phyloP scores from a whole-genome alignment of 1,140 invertebrate genomes.

The Camponotus pennsylvanicus region DNA sequence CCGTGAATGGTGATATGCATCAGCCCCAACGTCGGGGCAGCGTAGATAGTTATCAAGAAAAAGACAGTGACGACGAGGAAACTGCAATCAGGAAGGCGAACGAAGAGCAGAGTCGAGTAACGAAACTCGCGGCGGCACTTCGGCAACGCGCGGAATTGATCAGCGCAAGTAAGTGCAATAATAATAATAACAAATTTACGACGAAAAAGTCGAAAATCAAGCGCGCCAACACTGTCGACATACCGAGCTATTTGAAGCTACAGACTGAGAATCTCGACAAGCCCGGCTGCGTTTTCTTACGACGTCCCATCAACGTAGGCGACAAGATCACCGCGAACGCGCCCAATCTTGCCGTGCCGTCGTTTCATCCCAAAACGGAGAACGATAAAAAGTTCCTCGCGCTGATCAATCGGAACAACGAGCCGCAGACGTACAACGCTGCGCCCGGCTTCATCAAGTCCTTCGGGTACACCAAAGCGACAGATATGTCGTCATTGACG shows the following conservation, averaged over 20 bases:
- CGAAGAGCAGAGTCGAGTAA: slow-evolving; percentile 60
- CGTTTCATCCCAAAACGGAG: slow-evolving; percentile 93
- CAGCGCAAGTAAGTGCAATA: slow-evolving; percentile 66
- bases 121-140: slow-evolving; percentile 66
- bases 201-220: slow-evolving; percentile 93
- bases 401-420: slow-evolving; percentile 92
- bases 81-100: slow-evolving; percentile 52
- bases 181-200: slow-evolving; percentile 86
- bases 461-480: slow-evolving; percentile 75
- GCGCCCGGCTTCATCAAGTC: slow-evolving; percentile 79
- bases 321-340: slow-evolving; percentile 78
- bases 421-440: slow-evolving; percentile 75
- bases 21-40: slow-evolving; percentile 27
- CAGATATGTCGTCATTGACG: slow-evolving; percentile 72
- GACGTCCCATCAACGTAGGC: slow-evolving; percentile 87
- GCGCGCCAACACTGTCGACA: slow-evolving; percentile 95
- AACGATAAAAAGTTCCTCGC: slow-evolving; percentile 94
- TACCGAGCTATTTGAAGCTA: slow-evolving; percentile 89
- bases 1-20: not conserved
- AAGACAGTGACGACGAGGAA: slow-evolving; percentile 71
- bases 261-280: slow-evolving; percentile 80
- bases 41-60: slow-evolving; percentile 53
- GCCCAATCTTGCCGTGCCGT: slow-evolving; percentile 81
- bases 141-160: slow-evolving; percentile 74
- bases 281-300: slow-evolving; percentile 84